Evolutionary conservation across 2,113 vertebrate species (phyloP).

Genomic region (Acanthochromis polyacanthus): DNA sequence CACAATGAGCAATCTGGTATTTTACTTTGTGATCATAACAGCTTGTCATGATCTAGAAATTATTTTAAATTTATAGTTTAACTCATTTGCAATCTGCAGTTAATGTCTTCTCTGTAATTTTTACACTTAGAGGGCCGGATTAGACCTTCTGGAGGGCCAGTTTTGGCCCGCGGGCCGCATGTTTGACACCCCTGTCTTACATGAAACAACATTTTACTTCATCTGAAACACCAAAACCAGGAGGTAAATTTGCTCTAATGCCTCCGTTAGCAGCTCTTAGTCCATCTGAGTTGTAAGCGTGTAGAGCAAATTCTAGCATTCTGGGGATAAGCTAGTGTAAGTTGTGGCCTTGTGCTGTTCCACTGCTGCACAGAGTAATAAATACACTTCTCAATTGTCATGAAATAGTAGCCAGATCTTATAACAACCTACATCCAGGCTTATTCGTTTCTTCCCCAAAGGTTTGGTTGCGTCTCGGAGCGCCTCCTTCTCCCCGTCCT

Average conservation of each 20-base stretch:
- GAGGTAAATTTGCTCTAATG: neutral
- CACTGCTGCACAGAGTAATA: neutral
- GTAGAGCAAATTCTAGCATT: neutral
- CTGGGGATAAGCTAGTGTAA: neutral
- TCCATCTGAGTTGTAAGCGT: neutral
- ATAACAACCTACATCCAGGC: constrained; percentile 79
- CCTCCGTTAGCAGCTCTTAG: neutral
- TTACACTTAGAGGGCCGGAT: too few species aligned
- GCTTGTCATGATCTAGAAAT: too few species aligned
- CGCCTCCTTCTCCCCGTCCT: constrained; percentile 74
- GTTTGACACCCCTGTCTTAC: too few species aligned
- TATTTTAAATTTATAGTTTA: too few species aligned
- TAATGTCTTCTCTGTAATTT: too few species aligned
- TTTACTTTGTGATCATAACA: too few species aligned
- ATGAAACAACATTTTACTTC: too few species aligned
- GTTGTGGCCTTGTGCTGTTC: neutral
- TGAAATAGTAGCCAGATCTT: neutral
- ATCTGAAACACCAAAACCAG: too few species aligned
- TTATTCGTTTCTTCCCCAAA: constrained; percentile 81
- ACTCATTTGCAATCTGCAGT: too few species aligned
- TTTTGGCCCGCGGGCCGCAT: too few species aligned
- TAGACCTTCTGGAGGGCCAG: too few species aligned
- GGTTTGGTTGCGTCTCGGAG: constrained; percentile 69
- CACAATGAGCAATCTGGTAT: too few species aligned
- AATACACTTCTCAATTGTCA: neutral